Percentiles rank a stretch among this genome's conserved stretches.
These are phyloP conservation scores for Thecocarcelia acutangulata DNA, from an alignment of 2,888 invertebrate genomes.

Conservation along the genomic window DNA sequence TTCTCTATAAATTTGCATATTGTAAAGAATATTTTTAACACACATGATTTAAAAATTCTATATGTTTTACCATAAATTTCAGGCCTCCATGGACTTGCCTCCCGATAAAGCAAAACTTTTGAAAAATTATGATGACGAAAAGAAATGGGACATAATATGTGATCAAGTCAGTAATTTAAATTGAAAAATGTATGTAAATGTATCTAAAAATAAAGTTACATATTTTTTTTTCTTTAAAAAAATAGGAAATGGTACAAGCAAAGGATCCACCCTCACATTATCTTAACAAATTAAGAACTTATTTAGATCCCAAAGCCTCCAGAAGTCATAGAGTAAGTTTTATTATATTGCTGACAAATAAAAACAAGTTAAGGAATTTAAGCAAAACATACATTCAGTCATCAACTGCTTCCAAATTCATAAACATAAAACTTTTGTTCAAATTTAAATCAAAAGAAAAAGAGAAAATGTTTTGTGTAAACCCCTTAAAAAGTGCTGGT, in stretches of 20 bases:
- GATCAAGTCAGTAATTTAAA: slow-evolving; percentile 89
- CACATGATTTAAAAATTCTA: not conserved
- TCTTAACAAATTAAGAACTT: slow-evolving; percentile 96
- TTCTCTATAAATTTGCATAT: too few relatives aligned
- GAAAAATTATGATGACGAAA: slow-evolving; percentile 97
- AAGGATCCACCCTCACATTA: slow-evolving; percentile 98
- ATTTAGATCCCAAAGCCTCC: slow-evolving; percentile 97
- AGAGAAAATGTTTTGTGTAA: not conserved
- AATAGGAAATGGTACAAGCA: slow-evolving; percentile 97
- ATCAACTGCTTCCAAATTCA: too few relatives aligned
- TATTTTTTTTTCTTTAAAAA: slow-evolving; percentile 73
- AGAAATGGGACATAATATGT: slow-evolving; percentile 99
- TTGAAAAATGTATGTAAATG: not conserved
- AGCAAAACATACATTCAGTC: not conserved
- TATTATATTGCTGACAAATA: not conserved
- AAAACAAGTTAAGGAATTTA: slow-evolving; percentile 30
- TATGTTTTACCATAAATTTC: slow-evolving; percentile 78
- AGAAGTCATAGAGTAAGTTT: slow-evolving; percentile 94
- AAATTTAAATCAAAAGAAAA: not conserved
- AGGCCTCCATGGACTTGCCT: slow-evolving; percentile 99
- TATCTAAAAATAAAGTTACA: too few relatives aligned
- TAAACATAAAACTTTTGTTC: too few relatives aligned
- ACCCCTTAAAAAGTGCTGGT: too few relatives aligned
- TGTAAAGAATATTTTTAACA: too few relatives aligned
- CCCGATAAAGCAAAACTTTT: slow-evolving; percentile 98